phyloP scores from a whole-genome alignment of 1,140 invertebrate genomes.

The Apis cerana region DNA sequence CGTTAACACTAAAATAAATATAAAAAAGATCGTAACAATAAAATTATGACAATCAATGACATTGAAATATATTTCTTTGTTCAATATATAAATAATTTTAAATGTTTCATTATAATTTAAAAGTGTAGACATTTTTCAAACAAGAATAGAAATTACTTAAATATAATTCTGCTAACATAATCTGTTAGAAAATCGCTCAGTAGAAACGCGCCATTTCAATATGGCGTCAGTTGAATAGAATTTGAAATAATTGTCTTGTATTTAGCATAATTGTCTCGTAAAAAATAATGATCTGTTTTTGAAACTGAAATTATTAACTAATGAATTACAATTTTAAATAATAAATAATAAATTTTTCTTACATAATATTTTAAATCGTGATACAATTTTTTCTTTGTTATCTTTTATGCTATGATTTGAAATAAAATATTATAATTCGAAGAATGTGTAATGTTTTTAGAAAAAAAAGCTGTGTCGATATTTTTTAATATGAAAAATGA shows the following conservation, averaged over 20 bases:
- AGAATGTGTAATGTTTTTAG: slow-evolving; percentile 16
- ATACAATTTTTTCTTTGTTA: slow-evolving; percentile 9
- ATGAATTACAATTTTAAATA: neutral
- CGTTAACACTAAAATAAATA: neutral
- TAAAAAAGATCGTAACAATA: neutral
- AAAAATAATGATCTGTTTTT: neutral
- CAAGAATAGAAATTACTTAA: neutral
- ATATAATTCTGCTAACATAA: neutral
- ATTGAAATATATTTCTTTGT: neutral
- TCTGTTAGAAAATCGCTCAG: neutral
- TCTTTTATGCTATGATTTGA: slow-evolving; percentile 3
- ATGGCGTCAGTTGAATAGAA: slow-evolving; percentile 15
- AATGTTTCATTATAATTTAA: too few species aligned
- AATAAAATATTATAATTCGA: neutral
- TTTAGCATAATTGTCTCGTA: neutral
- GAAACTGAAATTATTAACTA: too few species aligned
- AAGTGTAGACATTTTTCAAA: neutral
- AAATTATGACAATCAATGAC: neutral
- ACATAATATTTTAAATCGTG: neutral
- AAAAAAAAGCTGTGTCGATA: slow-evolving; percentile 46
- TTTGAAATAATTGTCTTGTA: too few species aligned
- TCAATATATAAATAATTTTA: too few species aligned
- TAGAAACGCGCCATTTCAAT: slow-evolving; percentile 22
- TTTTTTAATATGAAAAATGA: slow-evolving; percentile 7
- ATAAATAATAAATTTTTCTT: neutral